These are phyloP conservation scores for Nymphalis polychloros DNA, from an alignment of 2,888 invertebrate genomes.

Conservation along the genomic window DNA sequence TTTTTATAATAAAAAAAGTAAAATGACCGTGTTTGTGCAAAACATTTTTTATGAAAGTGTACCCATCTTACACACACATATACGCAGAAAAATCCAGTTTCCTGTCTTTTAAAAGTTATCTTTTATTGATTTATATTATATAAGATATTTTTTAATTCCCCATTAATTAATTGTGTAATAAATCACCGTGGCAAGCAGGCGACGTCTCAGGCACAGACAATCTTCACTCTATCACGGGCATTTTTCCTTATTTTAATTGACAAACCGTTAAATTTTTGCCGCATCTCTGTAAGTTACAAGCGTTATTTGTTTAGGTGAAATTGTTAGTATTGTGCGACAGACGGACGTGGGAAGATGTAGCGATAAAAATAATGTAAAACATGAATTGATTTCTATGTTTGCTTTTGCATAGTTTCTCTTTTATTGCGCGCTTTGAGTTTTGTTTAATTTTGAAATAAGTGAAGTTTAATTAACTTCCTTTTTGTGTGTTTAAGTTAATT, in stretches of 20 bases:
- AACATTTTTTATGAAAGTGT: too few relatives aligned
- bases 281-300: neutral
- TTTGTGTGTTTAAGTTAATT: neutral
- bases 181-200: too few relatives aligned
- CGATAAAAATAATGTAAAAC: conserved; percentile 48
- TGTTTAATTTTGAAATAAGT: conserved; percentile 26
- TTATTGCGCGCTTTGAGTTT: conserved; percentile 46
- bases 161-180: too few relatives aligned
- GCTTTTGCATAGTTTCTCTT: conserved; percentile 59
- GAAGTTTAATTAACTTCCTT: neutral
- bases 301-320: conserved; percentile 66
- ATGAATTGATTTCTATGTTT: conserved; percentile 56
- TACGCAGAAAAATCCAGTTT: too few relatives aligned
- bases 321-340: conserved; percentile 58
- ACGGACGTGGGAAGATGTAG: conserved; percentile 60
- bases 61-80: too few relatives aligned
- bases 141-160: too few relatives aligned
- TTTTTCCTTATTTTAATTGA: neutral
- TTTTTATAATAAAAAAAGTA: too few relatives aligned
- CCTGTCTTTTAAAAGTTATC: too few relatives aligned
- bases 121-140: too few relatives aligned
- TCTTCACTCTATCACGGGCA: neutral
- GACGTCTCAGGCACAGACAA: too few relatives aligned
- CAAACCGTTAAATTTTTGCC: conserved; percentile 11
- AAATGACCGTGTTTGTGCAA: too few relatives aligned